A percentile compares a stretch with the other conserved stretches of the same genome.
Conservation (phyloP, 1,140 invertebrate species). For the Reticulitermes speratus region DNA sequence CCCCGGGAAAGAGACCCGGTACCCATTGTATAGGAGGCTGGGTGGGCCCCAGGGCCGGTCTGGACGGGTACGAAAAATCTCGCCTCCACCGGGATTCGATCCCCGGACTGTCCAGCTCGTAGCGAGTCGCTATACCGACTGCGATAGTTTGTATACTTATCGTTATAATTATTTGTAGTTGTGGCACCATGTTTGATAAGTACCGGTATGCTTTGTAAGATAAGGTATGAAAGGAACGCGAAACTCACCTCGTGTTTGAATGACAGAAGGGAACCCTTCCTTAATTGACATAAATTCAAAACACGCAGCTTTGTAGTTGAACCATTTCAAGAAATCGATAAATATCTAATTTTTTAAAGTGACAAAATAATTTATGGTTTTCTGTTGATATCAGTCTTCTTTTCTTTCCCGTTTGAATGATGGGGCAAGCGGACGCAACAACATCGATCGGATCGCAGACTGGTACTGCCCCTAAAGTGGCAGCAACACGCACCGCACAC, state of each 20-base stretch:
- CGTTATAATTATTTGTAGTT: too few species aligned
- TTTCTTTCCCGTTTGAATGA: background rate
- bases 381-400: background rate
- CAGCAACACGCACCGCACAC: background rate
- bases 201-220: too few species aligned
- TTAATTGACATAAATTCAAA: background rate
- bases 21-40: too few species aligned
- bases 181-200: too few species aligned
- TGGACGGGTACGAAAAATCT: too few species aligned
- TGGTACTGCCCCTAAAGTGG: background rate
- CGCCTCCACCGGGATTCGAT: too few species aligned
- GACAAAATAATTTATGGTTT: conserved; percentile 17
- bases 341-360: conserved; percentile 7
- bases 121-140: too few species aligned
- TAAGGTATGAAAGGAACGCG: too few species aligned
- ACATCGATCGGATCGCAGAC: background rate
- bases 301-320: background rate
- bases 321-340: background rate
- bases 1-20: too few species aligned
- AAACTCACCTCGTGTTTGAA: background rate
- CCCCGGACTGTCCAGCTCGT: too few species aligned
- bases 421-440: background rate
- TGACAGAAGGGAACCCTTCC: background rate
- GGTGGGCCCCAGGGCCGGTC: too few species aligned
- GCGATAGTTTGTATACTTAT: too few species aligned